These are phyloP conservation scores for Heliconius eleuchia DNA, from an alignment of 1,140 invertebrate genomes.

Conservation along the genomic window DNA sequence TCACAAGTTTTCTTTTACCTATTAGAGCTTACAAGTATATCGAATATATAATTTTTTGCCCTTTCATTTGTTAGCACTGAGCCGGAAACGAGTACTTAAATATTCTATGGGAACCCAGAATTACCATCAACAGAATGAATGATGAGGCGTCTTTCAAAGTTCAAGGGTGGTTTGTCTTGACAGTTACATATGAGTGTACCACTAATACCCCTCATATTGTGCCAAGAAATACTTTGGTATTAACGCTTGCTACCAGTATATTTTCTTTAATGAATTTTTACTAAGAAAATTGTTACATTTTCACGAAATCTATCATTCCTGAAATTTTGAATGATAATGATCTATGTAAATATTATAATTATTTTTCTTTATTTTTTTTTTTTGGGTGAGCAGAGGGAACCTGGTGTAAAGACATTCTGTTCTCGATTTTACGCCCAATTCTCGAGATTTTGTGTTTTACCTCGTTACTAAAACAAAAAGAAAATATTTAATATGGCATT, in stretches of 20 bases:
- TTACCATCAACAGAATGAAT: background rate
- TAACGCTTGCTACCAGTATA: background rate
- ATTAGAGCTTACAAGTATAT: too few species aligned
- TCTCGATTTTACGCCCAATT: too few species aligned
- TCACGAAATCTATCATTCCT: background rate
- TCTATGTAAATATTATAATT: too few species aligned
- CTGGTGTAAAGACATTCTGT: too few species aligned
- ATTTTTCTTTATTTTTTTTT: too few species aligned
- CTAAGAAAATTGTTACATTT: background rate
- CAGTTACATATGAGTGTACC: constrained; percentile 1
- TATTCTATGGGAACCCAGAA: background rate
- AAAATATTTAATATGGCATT: too few species aligned
- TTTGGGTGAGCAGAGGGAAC: too few species aligned
- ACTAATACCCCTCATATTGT: background rate
- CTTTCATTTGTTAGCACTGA: background rate
- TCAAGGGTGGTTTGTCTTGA: constrained; percentile 6
- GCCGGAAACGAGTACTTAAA: background rate
- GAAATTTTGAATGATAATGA: background rate
- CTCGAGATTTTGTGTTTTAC: too few species aligned
- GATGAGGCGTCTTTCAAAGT: background rate
- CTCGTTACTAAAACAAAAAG: too few species aligned
- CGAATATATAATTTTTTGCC: background rate
- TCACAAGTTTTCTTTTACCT: background rate
- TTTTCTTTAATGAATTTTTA: background rate
- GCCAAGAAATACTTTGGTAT: background rate